Base-by-base conservation (phyloP, 2,113 vertebrate species). In the Leucopsar rothschildi region DNA sequence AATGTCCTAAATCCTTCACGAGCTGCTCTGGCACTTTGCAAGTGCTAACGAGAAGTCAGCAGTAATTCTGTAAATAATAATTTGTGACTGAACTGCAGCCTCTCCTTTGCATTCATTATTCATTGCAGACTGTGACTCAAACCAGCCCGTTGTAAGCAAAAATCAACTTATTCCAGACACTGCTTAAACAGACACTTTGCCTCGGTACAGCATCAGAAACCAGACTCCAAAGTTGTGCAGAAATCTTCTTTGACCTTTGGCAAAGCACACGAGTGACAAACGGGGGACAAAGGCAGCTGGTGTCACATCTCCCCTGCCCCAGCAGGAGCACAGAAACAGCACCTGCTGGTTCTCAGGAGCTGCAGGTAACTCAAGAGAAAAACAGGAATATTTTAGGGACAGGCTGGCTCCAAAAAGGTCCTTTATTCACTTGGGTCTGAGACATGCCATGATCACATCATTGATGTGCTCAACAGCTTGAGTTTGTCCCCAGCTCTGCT, bases 21-120 rank as follows among this genome's bases (percentile, higher is more conserved):
- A 92, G 47, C 52, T 56, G 68, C 7, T 76, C 64, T 73, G 75
- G 47, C 52, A 63, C 64, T 52, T 17, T 73, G 21, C 77, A 77
- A 91, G 59, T 19, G 50, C 75, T 92, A 76, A 82, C 18, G 20
- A 90, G 78, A 91, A 94, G 80, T 83, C 92, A 93, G 82, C 59
- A 45, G 55, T 61, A 90, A 92, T 81, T 90, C 76, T 1, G 11
- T 82, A 95, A 95, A 93, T 90, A 88, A 80, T 77, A 91, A 91
- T 77, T 82, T 88, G 59, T 49, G 64, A 70, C 79, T 88, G 82
- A 95, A 52, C 55, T 66, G 59, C 59, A 81, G n/a, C 33, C 63
- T 63, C 66, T 63, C 50, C 44, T 72, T 50, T 12, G 59, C 89
- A 82, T 77, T 77, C n/a, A 80, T 82, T 88, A 79, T 85, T 84